Evolutionary conservation across 30 jellyfish, hydroid and myxozoan genomes (phyloP).

Genomic region (Cassiopea andromeda): DNA sequence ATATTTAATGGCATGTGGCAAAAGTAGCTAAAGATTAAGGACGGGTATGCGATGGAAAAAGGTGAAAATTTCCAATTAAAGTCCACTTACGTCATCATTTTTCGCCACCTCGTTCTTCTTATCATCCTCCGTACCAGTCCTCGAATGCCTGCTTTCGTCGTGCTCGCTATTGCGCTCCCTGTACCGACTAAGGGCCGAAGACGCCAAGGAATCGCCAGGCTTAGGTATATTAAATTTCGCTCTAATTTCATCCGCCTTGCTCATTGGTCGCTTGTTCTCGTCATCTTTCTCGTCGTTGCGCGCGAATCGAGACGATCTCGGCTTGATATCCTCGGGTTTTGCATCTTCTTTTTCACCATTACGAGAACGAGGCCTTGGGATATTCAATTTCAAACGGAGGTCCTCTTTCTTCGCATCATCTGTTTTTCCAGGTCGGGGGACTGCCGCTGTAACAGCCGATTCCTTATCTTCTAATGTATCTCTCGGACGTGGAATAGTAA

Average conservation of each 20-base stretch:
- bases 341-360: constrained; percentile 1
- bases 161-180: constrained; percentile 31
- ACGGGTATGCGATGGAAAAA: too few species aligned
- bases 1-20: too few species aligned
- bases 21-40: too few species aligned
- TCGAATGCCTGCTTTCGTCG: constrained; percentile 15
- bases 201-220: constrained; percentile 77
- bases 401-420: constrained; percentile 56
- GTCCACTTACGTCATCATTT: constrained; percentile 34
- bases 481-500: constrained; percentile 60
- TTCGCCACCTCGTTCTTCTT: constrained; percentile 3
- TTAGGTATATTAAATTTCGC: constrained; percentile 60
- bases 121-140: constrained; percentile 38
- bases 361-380: constrained; percentile 61
- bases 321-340: constrained; percentile 40
- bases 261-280: constrained; percentile 27
- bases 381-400: constrained; percentile 33
- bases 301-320: constrained; percentile 2
- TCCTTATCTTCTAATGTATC: constrained; percentile 36
- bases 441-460: background rate
- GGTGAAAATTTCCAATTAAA: background rate
- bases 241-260: constrained; percentile 77
- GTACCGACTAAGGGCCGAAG: constrained; percentile 45
- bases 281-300: constrained; percentile 56
- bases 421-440: constrained; percentile 68